Percentiles rank a stretch among this genome's conserved stretches.
Conservation (phyloP, 2,888 invertebrate genomes). For the Apodemia hepburni region DNA sequence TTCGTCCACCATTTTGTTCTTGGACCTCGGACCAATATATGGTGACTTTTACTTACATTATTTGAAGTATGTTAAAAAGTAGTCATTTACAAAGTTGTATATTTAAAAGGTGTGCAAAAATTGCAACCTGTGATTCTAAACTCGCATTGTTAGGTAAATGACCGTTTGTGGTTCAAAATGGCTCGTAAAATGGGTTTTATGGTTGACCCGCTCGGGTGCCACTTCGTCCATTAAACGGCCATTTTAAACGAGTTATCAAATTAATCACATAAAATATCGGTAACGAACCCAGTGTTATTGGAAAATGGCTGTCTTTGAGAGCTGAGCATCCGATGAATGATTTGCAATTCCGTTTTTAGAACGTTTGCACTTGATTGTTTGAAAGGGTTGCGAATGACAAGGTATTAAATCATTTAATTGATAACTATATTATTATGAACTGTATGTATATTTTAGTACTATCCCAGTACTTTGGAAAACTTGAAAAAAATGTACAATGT, state of each 20-base stretch:
- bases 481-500: too few species aligned
- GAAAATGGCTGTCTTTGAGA: conserved; percentile 24
- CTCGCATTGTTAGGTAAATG: conserved; percentile 55
- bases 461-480: too few species aligned
- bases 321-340: conserved; percentile 6
- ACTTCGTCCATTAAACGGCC: conserved; percentile 53
- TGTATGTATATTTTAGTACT: too few species aligned
- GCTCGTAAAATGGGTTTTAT: conserved; percentile 67
- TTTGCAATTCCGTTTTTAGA: conserved; percentile 5
- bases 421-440: neutral
- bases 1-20: too few species aligned
- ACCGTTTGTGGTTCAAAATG: conserved; percentile 59
- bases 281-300: conserved; percentile 30
- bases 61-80: neutral
- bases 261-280: conserved; percentile 44
- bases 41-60: too few species aligned
- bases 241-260: conserved; percentile 57
- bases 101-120: conserved; percentile 11
- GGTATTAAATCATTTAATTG: conserved; percentile 29
- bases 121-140: conserved; percentile 41
- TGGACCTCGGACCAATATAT: too few species aligned
- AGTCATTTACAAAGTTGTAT: neutral
- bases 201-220: conserved; percentile 55
- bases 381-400: conserved; percentile 20
- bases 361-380: conserved; percentile 19